These are phyloP conservation scores for Halcyon badia DNA, from an alignment of 2,797 vertebrate genomes.

Conservation along the genomic window DNA sequence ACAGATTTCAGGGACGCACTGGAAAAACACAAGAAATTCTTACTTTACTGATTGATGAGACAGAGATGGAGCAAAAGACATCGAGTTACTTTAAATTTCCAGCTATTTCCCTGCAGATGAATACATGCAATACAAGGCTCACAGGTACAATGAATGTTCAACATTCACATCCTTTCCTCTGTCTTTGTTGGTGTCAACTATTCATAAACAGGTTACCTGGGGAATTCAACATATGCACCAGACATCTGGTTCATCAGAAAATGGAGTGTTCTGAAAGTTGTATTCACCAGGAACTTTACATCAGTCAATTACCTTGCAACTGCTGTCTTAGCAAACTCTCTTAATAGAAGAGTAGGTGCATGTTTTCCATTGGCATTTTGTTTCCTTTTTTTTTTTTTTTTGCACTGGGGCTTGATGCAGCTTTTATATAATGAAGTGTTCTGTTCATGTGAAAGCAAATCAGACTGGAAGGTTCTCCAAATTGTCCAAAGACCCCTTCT, in stretches of 20 bases:
- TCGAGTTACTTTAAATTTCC: not conserved
- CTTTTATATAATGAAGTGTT: not conserved
- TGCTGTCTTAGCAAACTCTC: not conserved
- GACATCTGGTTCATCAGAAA: slow-evolving; percentile 33
- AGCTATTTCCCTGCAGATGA: not conserved
- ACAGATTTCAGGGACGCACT: not conserved
- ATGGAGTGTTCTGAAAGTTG: not conserved
- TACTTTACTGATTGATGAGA: not conserved
- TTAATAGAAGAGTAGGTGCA: not conserved
- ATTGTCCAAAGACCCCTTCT: not conserved
- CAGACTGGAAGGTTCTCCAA: not conserved
- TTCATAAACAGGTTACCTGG: not conserved
- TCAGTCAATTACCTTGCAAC: slow-evolving; percentile 19
- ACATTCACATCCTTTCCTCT: not conserved
- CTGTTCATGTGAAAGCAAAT: not conserved
- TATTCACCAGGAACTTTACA: slow-evolving; percentile 14
- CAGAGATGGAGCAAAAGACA: not conserved
- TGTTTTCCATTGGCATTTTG: not conserved
- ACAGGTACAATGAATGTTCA: not conserved
- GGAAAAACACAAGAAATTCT: not conserved
- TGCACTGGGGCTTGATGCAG: not conserved
- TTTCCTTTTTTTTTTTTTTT: not conserved
- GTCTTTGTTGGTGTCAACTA: not conserved
- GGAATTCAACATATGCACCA: slow-evolving; percentile 14
- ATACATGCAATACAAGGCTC: not conserved